phyloP scores from a whole-genome alignment of 53 echinoderm and acorn worm genomes.

The Temnopleurus reevesii region DNA sequence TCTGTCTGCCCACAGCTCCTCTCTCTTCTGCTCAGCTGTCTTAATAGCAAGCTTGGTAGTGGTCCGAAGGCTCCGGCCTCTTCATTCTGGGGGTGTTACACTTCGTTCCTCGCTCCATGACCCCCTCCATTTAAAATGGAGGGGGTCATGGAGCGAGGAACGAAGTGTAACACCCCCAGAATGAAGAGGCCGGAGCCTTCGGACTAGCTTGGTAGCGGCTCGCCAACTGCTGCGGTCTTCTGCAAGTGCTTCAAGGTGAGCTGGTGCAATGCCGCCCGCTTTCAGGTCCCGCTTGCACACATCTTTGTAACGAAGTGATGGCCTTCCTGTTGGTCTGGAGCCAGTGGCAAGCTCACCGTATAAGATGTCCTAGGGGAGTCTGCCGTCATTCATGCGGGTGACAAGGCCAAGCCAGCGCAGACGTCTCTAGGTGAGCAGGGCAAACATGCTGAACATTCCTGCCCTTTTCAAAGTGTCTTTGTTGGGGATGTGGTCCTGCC shows the following conservation, averaged over 20 bases:
- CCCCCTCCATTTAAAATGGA: too few species aligned
- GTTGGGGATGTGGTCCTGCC: slow-evolving; percentile 62
- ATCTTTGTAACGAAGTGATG: slow-evolving; percentile 58
- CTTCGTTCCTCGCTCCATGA: too few species aligned
- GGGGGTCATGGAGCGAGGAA: too few species aligned
- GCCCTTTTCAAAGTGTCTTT: background rate
- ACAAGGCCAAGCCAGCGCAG: slow-evolving; percentile 65
- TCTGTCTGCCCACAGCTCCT: too few species aligned
- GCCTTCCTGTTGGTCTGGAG: slow-evolving; percentile 34
- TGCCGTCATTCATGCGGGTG: slow-evolving; percentile 48
- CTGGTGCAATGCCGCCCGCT: slow-evolving; percentile 35
- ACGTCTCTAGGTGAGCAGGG: slow-evolving; percentile 39
- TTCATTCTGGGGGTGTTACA: too few species aligned
- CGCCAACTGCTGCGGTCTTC: slow-evolving; percentile 21
- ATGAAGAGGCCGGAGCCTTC: too few species aligned
- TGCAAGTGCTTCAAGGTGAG: slow-evolving; percentile 55
- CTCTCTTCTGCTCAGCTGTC: too few species aligned
- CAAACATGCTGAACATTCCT: background rate
- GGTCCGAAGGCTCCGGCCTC: too few species aligned
- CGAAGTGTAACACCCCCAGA: too few species aligned
- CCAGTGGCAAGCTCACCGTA: slow-evolving; percentile 57
- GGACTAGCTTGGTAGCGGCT: too few species aligned
- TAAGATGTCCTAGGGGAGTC: slow-evolving; percentile 60
- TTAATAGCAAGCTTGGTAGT: too few species aligned
- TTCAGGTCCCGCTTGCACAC: slow-evolving; percentile 64